These are phyloP conservation scores for Dicyrtomina minuta DNA, from an alignment of 2,888 invertebrate genomes.

Conservation along the genomic window DNA sequence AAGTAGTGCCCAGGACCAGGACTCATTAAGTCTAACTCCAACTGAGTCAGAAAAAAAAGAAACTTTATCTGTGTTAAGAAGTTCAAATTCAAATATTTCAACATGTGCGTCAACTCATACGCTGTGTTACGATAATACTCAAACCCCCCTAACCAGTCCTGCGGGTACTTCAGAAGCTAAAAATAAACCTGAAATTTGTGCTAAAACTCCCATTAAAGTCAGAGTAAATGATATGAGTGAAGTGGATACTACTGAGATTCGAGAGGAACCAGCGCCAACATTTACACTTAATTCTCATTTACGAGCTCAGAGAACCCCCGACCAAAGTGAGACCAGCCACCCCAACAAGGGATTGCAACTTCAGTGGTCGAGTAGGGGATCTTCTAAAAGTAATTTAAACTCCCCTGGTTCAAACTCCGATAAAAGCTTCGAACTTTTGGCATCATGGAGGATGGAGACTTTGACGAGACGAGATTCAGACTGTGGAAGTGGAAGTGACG, in stretches of 20 bases:
- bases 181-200: background rate
- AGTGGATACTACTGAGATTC: background rate
- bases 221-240: conserved; percentile 51
- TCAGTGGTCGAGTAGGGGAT: conserved; percentile 38
- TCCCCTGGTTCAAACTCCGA: conserved; percentile 69
- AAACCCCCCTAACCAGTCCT: background rate
- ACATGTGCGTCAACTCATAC: background rate
- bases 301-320: background rate
- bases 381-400: conserved; percentile 65
- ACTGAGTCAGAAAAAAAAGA: conserved; percentile 26
- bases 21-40: conserved; percentile 43
- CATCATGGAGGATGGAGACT: conserved; percentile 91
- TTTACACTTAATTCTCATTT: background rate
- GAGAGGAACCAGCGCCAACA: background rate
- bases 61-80: background rate
- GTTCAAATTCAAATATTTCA: background rate
- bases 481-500: conserved; percentile 80
- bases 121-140: conserved; percentile 4
- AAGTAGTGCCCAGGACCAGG: conserved; percentile 36
- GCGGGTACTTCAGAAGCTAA: background rate
- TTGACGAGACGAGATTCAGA: conserved; percentile 75
- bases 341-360: background rate
- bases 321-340: background rate
- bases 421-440: conserved; percentile 68
- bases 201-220: conserved; percentile 44